A percentile compares a stretch with the other conserved stretches of the same genome.
Evolutionary conservation across 2,113 vertebrate genomes (phyloP).

Genomic region (Myotis brandtii): DNA sequence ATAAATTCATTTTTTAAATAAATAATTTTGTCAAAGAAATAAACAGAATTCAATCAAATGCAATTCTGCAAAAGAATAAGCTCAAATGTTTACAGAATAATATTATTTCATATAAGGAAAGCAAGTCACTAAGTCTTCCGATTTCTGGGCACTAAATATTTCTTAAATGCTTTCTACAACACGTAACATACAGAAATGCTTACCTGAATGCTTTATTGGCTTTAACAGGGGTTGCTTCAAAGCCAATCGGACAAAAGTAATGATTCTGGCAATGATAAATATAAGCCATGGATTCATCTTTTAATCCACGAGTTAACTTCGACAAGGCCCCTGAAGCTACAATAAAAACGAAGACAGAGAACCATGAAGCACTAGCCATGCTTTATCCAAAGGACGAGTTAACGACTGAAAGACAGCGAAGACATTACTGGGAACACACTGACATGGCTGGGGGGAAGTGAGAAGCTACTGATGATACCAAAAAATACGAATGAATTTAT

Average conservation of each 20-base stretch:
- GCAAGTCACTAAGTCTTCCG: neutral
- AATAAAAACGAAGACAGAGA: constrained; percentile 60
- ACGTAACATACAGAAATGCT: constrained; percentile 51
- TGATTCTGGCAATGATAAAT: constrained; percentile 99
- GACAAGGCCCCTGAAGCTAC: constrained; percentile 94
- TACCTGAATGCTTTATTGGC: constrained; percentile 97
- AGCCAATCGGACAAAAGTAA: constrained; percentile 99
- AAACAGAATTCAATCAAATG: neutral
- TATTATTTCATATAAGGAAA: neutral
- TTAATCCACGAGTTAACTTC: constrained; percentile 95
- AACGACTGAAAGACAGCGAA: neutral
- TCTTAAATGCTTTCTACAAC: neutral
- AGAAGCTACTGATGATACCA: neutral
- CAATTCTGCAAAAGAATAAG: neutral
- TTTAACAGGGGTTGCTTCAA: constrained; percentile 97
- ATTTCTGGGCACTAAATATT: constrained; percentile 3
- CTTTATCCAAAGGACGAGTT: neutral
- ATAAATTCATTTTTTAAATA: neutral
- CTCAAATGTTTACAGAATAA: neutral
- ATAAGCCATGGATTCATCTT: constrained; percentile 96
- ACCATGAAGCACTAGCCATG: neutral
- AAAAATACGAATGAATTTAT: neutral
- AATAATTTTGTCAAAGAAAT: neutral
- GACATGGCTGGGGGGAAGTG: neutral
- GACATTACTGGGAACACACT: neutral